Base-by-base conservation (phyloP, 1,140 invertebrate genomes). In the Sarcophaga peregrina region DNA sequence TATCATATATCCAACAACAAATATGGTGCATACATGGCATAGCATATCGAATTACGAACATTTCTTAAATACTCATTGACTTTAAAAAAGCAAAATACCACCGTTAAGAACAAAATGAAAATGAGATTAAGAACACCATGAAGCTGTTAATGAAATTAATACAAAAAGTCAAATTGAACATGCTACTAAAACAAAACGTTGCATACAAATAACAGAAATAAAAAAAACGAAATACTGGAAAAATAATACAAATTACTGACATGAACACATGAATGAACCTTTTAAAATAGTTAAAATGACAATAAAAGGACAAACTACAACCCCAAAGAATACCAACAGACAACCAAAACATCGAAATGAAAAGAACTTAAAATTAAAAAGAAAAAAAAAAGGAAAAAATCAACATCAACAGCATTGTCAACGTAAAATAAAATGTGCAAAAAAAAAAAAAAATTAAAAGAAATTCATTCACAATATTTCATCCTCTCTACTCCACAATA, bases 181-280 rank as follows among this genome's bases (percentile, higher is more conserved):
- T 50, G 25, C 74, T 76, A 15, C 47, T 78, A 50, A 78, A 52
- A 68, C n/a, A 68, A 68, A 20, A 20, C 62, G 48, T 48, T 76
- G 47, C n/a, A 17, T 72, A 72, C 62, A 17, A 72, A 25, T 17
- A 72, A 10, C 15, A 17, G 74, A 73, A 73, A 25, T 0, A 37
- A 73, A 73, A 15, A 75, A 75, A 76, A 13, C n/a, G 48, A 76
- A 48, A n/a, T 45, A 17, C 25, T 37, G 17, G 17, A 78, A 52
- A 46, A 76, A 50, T 50, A 78, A 78, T 50, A 78, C 75, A 78
- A 78, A 78, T 78, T 78, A 52, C 75, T 78, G 50, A 78, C 75
- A 78, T 78, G 75, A 78, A 78, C 75, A 78, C 75, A 78, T 78
- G 75, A 78, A 78, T 78, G 75, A 78, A 78, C 75, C 75, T 78